Evolutionary conservation across 2,113 vertebrate genomes (phyloP).

Genomic region (Phrynosoma platyrhinos): DNA sequence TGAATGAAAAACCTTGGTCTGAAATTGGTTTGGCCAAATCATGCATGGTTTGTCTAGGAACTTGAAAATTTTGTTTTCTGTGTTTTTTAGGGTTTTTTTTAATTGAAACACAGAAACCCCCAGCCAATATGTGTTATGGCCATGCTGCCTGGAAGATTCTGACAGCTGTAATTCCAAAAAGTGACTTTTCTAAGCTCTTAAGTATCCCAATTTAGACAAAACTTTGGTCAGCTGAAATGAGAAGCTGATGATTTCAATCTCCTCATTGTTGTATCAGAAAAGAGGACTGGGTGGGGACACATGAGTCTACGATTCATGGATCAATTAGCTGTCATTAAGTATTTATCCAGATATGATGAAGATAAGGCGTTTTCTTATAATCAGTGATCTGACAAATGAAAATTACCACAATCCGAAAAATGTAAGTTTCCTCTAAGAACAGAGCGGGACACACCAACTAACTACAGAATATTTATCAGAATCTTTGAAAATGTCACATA

Average conservation of each 20-base stretch:
- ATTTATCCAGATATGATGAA: not conserved
- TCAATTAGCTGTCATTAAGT: not conserved
- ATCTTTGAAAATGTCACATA: not conserved
- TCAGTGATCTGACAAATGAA: not conserved
- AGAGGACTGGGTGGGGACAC: not conserved
- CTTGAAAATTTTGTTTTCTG: no score
- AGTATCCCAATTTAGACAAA: not conserved
- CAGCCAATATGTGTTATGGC: no score
- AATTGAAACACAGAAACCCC: no score
- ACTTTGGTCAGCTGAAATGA: not conserved
- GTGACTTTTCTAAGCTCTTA: not conserved
- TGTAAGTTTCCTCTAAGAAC: not conserved
- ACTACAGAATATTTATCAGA: not conserved
- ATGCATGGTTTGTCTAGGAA: not conserved
- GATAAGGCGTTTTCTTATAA: not conserved
- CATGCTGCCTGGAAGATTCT: no score
- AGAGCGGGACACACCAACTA: not conserved
- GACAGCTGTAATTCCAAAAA: no score
- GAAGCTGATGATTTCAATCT: not conserved
- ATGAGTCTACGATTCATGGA: not conserved
- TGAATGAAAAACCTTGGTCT: not conserved
- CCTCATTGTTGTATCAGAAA: not conserved
- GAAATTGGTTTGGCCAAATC: not conserved
- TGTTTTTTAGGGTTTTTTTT: no score
- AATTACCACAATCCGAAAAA: not conserved